Evolutionary conservation across 2,113 vertebrate genomes (phyloP).

Genomic region (Passer domesticus): DNA sequence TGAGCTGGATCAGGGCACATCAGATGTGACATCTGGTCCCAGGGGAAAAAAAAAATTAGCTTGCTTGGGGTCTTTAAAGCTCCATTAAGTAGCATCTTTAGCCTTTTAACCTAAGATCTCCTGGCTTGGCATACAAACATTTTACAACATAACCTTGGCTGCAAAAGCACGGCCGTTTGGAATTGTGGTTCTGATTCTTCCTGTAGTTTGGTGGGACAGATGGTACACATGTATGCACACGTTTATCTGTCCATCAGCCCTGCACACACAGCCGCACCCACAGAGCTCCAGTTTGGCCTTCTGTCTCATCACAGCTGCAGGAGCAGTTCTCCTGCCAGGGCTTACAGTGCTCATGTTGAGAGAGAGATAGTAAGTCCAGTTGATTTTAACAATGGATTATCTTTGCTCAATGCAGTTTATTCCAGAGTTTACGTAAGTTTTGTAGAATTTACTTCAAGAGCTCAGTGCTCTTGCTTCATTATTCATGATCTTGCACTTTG

Average conservation of each 20-base stretch:
- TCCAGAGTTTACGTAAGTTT: neutral
- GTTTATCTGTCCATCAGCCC: neutral
- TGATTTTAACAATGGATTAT: neutral
- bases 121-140: neutral
- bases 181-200: neutral
- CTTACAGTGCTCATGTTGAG: neutral
- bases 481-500: neutral
- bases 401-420: neutral
- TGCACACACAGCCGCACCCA: accelerated
- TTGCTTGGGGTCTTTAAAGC: neutral
- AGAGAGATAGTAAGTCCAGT: neutral
- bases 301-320: neutral
- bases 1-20: neutral
- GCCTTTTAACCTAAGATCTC: neutral
- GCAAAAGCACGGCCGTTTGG: neutral
- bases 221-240: accelerated
- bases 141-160: neutral
- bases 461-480: neutral
- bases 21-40: neutral
- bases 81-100: neutral
- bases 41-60: neutral
- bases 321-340: neutral
- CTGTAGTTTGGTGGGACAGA: neutral
- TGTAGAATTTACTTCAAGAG: neutral
- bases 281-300: neutral